Conservation (phyloP, 1,140 invertebrate species). For the Onthophagus taurus region DNA sequence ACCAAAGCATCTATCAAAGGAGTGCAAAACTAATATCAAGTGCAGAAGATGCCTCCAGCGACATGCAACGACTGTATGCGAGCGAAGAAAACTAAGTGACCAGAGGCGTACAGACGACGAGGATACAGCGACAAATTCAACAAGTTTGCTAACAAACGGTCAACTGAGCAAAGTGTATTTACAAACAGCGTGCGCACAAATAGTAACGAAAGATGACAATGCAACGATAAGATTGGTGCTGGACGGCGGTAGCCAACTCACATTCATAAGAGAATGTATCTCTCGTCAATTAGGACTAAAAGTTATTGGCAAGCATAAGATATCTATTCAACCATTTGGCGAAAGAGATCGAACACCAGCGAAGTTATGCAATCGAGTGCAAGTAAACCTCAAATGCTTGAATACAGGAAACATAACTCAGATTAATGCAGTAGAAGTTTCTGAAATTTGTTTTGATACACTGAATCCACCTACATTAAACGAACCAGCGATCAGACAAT, state of each 20-base stretch:
- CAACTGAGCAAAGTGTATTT: no score
- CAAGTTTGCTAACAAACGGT: no score
- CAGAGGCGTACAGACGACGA: no score
- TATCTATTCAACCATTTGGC: neutral
- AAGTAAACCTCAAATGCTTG: neutral
- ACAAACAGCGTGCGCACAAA: no score
- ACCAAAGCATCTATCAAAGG: neutral
- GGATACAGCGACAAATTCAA: no score
- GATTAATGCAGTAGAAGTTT: no score
- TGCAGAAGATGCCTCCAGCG: neutral
- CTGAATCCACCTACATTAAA: neutral
- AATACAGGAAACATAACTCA: neutral
- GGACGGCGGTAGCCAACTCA: no score
- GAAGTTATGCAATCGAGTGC: neutral
- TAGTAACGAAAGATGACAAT: no score
- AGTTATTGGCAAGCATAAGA: neutral
- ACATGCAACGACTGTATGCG: no score
- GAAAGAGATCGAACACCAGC: neutral
- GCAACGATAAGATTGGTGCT: no score
- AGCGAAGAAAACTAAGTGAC: no score
- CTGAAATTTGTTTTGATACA: no score
- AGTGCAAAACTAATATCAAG: neutral
- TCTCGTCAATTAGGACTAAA: neutral
- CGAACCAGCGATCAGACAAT: neutral
- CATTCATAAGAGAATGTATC: constrained; percentile 1